phyloP scores from a whole-genome alignment of 2,888 invertebrate species.

The Xanthorhoe spadicearia region DNA sequence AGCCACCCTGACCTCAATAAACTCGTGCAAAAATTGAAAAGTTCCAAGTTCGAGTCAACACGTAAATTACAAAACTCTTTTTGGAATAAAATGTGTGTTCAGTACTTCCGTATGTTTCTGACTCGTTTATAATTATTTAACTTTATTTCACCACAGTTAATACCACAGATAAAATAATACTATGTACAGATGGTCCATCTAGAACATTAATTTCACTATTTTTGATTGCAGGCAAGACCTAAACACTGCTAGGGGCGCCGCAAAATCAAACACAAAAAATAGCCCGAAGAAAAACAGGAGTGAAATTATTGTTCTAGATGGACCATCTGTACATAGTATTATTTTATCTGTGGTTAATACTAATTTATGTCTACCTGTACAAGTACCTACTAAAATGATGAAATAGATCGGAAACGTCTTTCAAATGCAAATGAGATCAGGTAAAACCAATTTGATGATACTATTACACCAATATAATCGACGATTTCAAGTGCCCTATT shows the following conservation, averaged over 20 bases:
- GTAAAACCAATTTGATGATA: conserved; percentile 23
- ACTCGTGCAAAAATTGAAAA: conserved; percentile 21
- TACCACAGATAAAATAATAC: too few species aligned
- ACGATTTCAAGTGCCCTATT: conserved; percentile 25
- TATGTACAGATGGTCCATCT: too few species aligned
- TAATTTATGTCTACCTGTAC: not conserved
- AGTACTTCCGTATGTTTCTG: not conserved
- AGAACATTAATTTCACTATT: too few species aligned
- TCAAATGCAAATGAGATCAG: conserved; percentile 17
- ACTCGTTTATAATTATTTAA: conserved; percentile 3
- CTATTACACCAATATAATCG: conserved; percentile 20
- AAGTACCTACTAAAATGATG: not conserved
- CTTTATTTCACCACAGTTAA: too few species aligned
- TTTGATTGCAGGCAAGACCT: too few species aligned
- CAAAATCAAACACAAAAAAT: too few species aligned
- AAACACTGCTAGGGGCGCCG: too few species aligned
- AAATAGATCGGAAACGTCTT: not conserved
- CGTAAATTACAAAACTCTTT: conserved; percentile 18
- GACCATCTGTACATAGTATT: too few species aligned
- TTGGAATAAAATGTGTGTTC: conserved; percentile 8
- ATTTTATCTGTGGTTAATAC: not conserved
- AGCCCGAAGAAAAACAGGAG: too few species aligned
- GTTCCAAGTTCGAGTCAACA: conserved; percentile 17
- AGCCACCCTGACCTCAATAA: conserved; percentile 14
- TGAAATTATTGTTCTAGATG: too few species aligned